Evolutionary conservation across 2,113 vertebrate genomes (phyloP).

Genomic region (Antigone vipio): DNA sequence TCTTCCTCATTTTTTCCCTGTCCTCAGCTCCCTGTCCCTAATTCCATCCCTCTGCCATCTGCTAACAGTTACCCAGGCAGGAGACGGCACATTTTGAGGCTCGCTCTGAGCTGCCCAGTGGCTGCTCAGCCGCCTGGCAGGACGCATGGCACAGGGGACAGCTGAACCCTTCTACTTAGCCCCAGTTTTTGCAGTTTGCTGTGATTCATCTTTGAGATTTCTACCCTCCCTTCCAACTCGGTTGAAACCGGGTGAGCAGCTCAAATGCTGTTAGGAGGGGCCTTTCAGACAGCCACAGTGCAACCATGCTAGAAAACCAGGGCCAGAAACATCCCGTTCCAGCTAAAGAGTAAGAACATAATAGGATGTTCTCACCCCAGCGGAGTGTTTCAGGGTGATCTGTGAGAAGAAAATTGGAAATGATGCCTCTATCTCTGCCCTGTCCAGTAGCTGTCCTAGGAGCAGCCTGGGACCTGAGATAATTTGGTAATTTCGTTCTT

Average conservation of each 20-base stretch:
- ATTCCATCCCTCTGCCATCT: not conserved
- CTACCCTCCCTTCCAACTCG: not conserved
- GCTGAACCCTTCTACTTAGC: not conserved
- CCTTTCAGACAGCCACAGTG: not conserved
- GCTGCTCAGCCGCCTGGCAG: not conserved
- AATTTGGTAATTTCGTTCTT: not conserved
- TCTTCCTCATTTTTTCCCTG: rapidly evolving
- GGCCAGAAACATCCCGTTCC: not conserved
- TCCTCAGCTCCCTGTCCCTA: not conserved
- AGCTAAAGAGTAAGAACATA: not conserved
- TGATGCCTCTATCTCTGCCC: not conserved
- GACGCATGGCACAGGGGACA: rapidly evolving
- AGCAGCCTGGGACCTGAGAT: not conserved
- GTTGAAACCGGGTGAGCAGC: not conserved
- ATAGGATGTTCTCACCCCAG: not conserved
- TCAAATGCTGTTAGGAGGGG: not conserved
- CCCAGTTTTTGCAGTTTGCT: not conserved
- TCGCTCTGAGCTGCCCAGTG: not conserved
- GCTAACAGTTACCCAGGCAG: not conserved
- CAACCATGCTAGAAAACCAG: not conserved
- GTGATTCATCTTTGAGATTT: not conserved
- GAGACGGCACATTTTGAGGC: not conserved
- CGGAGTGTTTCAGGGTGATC: not conserved
- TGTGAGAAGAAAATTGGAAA: not conserved
- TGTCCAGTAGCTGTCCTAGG: not conserved